phyloP scores from a whole-genome alignment of 2,888 invertebrate species.

The Dicranocentrus wangi region DNA sequence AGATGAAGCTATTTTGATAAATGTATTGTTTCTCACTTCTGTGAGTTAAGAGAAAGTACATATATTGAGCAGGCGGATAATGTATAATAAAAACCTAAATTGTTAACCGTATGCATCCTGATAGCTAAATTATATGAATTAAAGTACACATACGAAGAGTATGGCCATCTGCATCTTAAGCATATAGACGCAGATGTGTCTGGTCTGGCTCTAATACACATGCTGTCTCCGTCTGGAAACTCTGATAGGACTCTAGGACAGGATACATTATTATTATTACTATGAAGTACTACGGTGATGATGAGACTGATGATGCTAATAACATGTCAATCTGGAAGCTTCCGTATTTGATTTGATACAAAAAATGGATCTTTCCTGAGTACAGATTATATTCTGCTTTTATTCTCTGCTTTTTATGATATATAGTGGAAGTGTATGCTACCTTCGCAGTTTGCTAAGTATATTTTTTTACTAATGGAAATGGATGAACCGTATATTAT shows the following conservation, averaged over 20 bases:
- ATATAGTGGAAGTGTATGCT: too few species aligned
- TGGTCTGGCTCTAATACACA: background rate
- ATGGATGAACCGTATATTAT: too few species aligned
- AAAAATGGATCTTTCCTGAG: background rate
- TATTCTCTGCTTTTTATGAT: too few species aligned
- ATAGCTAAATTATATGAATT: background rate
- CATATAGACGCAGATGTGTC: background rate
- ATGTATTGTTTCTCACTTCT: slow-evolving; percentile 13
- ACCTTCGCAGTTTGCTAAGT: too few species aligned
- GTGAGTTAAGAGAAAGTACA: background rate
- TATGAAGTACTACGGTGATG: background rate
- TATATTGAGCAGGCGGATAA: background rate
- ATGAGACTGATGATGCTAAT: slow-evolving; percentile 8
- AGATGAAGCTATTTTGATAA: slow-evolving; percentile 30
- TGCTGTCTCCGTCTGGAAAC: slow-evolving; percentile 2
- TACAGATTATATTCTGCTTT: too few species aligned
- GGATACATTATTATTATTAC: slow-evolving; percentile 4
- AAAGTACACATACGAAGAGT: background rate
- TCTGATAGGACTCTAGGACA: background rate
- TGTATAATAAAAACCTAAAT: too few species aligned
- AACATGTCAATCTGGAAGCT: slow-evolving; percentile 29
- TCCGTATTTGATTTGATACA: slow-evolving; percentile 18
- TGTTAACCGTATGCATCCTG: background rate
- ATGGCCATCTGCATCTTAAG: too few species aligned
- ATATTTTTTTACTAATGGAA: too few species aligned